Conservation (phyloP, 2,113 vertebrate genomes). For the Paralichthys olivaceus region DNA sequence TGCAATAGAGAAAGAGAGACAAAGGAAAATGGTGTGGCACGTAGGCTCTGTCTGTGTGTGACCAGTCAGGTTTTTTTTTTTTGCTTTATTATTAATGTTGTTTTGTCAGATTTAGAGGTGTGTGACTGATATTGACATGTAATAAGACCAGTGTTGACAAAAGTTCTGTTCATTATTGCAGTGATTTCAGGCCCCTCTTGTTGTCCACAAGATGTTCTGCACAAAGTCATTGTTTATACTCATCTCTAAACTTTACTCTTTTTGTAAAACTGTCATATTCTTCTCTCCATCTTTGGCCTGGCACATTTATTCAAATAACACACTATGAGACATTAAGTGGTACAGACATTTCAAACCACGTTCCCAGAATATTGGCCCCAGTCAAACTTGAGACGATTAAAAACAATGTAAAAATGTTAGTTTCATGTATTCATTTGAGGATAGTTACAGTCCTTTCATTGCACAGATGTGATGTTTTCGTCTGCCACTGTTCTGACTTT, state of each 20-base stretch:
- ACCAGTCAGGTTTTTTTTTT: background rate
- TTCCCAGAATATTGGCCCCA: too few species aligned
- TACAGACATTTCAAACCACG: background rate
- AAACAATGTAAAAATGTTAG: background rate
- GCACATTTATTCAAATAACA: background rate
- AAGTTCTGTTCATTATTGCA: background rate
- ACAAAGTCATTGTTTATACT: too few species aligned
- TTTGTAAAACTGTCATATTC: background rate
- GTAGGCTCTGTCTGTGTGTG: slow-evolving; percentile 26
- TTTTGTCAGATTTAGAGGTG: too few species aligned
- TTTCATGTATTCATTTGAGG: too few species aligned
- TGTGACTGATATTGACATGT: background rate
- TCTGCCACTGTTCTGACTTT: too few species aligned
- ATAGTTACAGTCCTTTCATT: too few species aligned
- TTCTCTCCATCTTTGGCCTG: background rate
- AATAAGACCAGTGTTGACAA: background rate
- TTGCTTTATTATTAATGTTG: too few species aligned
- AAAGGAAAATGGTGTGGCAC: slow-evolving; percentile 18
- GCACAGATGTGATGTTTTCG: too few species aligned
- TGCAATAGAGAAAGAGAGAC: slow-evolving; percentile 47
- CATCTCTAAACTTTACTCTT: too few species aligned
- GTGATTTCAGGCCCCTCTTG: background rate
- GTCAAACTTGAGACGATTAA: background rate
- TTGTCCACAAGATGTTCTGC: background rate
- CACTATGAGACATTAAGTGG: background rate